phyloP scores from a whole-genome alignment of 2,113 vertebrate species.

The Clarias batrachus region DNA sequence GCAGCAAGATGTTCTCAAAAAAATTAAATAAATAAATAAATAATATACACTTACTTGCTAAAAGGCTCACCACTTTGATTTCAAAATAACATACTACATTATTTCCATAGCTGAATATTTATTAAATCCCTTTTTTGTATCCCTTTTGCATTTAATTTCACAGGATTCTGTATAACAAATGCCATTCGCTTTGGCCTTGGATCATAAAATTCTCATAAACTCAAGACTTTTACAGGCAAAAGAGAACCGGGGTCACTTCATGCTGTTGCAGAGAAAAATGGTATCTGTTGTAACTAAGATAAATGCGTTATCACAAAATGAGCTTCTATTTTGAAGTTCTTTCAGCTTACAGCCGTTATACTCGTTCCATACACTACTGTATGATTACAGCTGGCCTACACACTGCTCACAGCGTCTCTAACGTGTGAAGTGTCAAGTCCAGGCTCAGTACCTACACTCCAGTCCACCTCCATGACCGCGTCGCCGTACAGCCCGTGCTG shows the following conservation, averaged over 20 bases:
- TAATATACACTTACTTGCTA: background rate
- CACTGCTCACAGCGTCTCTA: background rate
- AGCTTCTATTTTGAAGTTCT: background rate
- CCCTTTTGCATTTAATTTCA: background rate
- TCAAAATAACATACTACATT: background rate
- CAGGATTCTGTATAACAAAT: background rate
- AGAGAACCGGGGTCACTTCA: background rate
- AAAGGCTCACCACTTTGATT: background rate
- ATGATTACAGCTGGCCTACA: background rate
- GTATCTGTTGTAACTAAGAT: background rate
- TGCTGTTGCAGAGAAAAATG: background rate
- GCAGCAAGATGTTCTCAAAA: background rate
- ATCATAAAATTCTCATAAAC: background rate
- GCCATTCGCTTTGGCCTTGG: background rate
- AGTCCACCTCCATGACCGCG: constrained; percentile 85
- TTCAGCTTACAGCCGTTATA: background rate
- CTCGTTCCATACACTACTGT: background rate
- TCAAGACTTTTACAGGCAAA: background rate
- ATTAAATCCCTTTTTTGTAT: background rate
- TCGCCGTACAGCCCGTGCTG: constrained; percentile 84
- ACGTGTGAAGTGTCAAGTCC: background rate
- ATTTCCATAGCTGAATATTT: background rate
- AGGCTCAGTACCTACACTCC: constrained; percentile 80
- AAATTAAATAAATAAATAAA: too few relatives aligned
- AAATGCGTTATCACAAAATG: background rate